Evolutionary conservation across 2,888 invertebrate genomes (phyloP).

Genomic region (Drosophila mettleri): DNA sequence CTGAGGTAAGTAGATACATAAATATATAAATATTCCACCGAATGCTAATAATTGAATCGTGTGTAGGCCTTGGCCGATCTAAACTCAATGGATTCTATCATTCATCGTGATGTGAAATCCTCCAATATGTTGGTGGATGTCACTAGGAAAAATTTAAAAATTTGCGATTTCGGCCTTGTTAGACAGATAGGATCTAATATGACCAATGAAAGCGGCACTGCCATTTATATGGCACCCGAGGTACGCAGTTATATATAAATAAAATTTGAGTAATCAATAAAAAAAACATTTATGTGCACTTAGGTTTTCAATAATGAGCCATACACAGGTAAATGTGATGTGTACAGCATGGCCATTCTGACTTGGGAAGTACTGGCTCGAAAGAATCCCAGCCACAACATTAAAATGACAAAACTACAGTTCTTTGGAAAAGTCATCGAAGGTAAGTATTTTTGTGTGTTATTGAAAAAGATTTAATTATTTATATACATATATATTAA

Average conservation of each 20-base stretch:
- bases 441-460: conserved; percentile 14
- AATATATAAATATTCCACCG: not conserved
- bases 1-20: conserved; percentile 3
- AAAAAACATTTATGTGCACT: too few species aligned
- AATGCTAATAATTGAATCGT: not conserved
- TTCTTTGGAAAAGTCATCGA: not conserved
- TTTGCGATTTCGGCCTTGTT: conserved; percentile 33
- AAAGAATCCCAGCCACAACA: not conserved
- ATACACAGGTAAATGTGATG: conserved; percentile 12
- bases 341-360: conserved; percentile 23
- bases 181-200: not conserved
- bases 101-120: conserved; percentile 22
- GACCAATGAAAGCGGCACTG: not conserved
- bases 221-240: conserved; percentile 14
- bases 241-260: not conserved
- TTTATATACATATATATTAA: not conserved
- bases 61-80: conserved; percentile 8
- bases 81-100: not conserved
- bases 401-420: accelerated
- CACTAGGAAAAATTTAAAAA: not conserved
- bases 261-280: too few species aligned
- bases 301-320: not conserved
- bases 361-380: conserved; percentile 26
- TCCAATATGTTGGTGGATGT: conserved; percentile 13
- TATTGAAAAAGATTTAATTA: too few species aligned